A percentile compares a stretch with the other conserved stretches of the same genome.
Evolutionary conservation across 2,797 vertebrate genomes (phyloP).

Genomic region (Danio choprae): DNA sequence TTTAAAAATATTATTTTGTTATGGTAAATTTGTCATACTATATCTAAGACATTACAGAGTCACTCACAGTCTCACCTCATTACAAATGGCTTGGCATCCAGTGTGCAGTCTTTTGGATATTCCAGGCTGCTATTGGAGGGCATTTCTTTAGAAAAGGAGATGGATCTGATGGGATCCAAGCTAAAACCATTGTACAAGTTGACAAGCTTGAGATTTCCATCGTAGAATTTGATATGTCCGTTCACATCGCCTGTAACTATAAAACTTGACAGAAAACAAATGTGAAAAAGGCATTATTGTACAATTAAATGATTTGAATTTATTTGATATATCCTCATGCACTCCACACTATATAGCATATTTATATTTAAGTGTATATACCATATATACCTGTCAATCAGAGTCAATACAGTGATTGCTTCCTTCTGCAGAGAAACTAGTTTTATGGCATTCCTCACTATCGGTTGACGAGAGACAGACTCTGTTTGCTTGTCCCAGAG

Average conservation of each 20-base stretch:
- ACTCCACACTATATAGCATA: too few relatives aligned
- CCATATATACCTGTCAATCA: constrained; percentile 78
- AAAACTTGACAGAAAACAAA: constrained; percentile 73
- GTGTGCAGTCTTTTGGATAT: constrained; percentile 63
- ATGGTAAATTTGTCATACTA: neutral
- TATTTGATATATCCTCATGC: neutral
- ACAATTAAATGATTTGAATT: neutral
- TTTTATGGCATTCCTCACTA: constrained; percentile 71
- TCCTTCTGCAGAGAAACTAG: constrained; percentile 80
- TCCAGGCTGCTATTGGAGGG: constrained; percentile 33
- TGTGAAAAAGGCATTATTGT: too few relatives aligned
- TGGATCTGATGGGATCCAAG: constrained; percentile 80
- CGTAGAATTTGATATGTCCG: constrained; percentile 87
- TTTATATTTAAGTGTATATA: constrained; percentile 10
- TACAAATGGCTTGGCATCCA: constrained; percentile 68
- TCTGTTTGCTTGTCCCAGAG: constrained; percentile 77
- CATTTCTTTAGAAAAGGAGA: constrained; percentile 85
- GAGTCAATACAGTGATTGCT: constrained; percentile 81
- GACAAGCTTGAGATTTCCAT: constrained; percentile 77
- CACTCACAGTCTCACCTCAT: constrained; percentile 76
- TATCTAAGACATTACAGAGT: neutral
- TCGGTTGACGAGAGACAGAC: neutral
- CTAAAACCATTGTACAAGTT: constrained; percentile 76
- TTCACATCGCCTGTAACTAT: constrained; percentile 85
- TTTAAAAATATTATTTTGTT: neutral